These are phyloP conservation scores for Mirza zaza DNA, from an alignment of 2,113 vertebrate species.

Conservation along the genomic window DNA sequence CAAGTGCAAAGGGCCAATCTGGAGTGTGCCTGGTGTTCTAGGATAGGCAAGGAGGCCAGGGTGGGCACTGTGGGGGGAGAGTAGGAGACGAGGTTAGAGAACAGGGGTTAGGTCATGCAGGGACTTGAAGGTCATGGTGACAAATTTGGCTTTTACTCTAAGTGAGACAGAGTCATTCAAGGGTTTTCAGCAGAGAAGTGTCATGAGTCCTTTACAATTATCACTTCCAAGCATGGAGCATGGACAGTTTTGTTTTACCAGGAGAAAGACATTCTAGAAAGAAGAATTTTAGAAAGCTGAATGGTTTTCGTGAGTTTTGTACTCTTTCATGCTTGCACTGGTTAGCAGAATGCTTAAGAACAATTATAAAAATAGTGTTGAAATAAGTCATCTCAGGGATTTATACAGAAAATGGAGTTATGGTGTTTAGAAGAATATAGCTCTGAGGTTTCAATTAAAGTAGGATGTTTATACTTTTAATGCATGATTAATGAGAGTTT, in stretches of 20 bases:
- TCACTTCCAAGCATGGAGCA: neutral
- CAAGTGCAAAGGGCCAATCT: neutral
- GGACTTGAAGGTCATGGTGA: neutral
- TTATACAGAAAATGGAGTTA: neutral
- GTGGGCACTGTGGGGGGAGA: neutral
- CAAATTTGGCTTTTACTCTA: neutral
- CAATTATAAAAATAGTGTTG: neutral
- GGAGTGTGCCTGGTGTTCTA: neutral
- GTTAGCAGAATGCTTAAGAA: neutral
- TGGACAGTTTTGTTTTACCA: neutral
- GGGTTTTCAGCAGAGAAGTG: neutral
- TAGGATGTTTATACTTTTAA: neutral
- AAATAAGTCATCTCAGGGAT: neutral
- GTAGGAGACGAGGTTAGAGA: neutral
- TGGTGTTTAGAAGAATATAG: neutral
- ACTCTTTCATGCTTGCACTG: neutral
- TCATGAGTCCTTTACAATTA: neutral
- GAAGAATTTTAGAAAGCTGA: neutral
- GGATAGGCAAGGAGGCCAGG: neutral
- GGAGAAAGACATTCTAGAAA: neutral
- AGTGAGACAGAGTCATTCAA: neutral
- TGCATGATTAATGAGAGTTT: neutral
- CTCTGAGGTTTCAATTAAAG: neutral
- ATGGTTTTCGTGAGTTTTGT: neutral
- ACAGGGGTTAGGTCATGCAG: neutral